phyloP scores from a whole-genome alignment of 2,113 vertebrate genomes.

The Anoura caudifer region DNA sequence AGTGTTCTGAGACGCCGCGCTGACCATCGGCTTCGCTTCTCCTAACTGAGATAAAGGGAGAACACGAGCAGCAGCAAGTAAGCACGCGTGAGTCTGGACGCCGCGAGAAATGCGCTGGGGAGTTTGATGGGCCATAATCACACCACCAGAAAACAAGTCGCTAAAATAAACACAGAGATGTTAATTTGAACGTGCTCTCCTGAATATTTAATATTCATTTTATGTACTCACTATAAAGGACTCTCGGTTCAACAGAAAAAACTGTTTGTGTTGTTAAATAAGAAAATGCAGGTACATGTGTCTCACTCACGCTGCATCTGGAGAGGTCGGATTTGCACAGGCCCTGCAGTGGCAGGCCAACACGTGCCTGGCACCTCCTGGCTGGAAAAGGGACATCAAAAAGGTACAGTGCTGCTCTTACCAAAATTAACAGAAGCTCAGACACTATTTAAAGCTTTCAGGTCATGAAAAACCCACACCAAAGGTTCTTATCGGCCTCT shows the following conservation, averaged over 20 bases:
- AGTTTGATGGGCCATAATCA: neutral
- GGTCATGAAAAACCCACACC: neutral
- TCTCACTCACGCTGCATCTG: neutral
- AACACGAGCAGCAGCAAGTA: neutral
- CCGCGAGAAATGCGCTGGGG: neutral
- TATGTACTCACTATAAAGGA: neutral
- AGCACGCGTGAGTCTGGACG: neutral
- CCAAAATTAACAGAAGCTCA: conserved; percentile 3
- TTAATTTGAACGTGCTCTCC: neutral
- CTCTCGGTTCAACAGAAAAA: neutral
- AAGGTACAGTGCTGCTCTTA: neutral
- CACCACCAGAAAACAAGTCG: neutral
- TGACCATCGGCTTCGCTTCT: neutral
- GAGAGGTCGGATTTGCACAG: neutral
- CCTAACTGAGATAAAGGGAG: neutral
- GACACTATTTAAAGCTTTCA: neutral
- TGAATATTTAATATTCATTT: neutral
- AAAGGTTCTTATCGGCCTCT: conserved; percentile 6
- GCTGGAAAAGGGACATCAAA: neutral
- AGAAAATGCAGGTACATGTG: neutral
- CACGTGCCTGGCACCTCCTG: neutral
- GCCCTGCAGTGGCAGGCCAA: neutral
- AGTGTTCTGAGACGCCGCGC: neutral
- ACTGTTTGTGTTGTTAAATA: neutral
- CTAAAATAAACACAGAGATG: neutral